phyloP scores from a whole-genome alignment of 2,888 invertebrate genomes.

The Chironomus tentans region DNA sequence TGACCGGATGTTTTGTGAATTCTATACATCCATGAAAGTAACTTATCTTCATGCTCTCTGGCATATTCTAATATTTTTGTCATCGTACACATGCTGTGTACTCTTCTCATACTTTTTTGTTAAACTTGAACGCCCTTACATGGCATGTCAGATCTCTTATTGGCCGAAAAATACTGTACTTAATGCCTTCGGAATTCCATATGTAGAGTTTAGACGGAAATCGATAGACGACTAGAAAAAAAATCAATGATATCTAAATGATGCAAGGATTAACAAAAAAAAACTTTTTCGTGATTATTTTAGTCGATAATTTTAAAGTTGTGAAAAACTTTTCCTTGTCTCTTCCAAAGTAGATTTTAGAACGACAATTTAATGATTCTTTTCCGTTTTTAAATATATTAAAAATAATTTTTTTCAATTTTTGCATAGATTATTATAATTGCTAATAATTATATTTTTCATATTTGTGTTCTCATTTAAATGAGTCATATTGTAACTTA shows the following conservation, averaged over 20 bases:
- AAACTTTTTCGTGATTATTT: not conserved
- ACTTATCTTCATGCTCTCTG: constrained; percentile 76
- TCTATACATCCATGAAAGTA: constrained; percentile 67
- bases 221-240: not conserved
- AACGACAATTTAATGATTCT: too few relatives aligned
- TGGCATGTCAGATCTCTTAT: constrained; percentile 58
- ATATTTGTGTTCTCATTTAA: too few relatives aligned
- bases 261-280: not conserved
- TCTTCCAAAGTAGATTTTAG: too few relatives aligned
- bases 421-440: too few relatives aligned
- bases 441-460: too few relatives aligned
- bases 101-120: constrained; percentile 73
- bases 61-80: constrained; percentile 73
- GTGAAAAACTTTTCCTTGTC: not conserved
- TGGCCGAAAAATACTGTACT: constrained; percentile 67
- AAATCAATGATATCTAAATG: not conserved
- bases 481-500: too few relatives aligned
- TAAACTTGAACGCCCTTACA: constrained; percentile 59
- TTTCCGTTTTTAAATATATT: too few relatives aligned
- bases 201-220: constrained; percentile 49
- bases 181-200: constrained; percentile 52
- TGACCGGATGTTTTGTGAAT: constrained; percentile 68
- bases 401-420: too few relatives aligned
- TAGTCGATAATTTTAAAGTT: not conserved
- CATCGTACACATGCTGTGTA: constrained; percentile 66